Conservation (phyloP, 2,113 vertebrate genomes). For the Eleginops maclovinus region DNA sequence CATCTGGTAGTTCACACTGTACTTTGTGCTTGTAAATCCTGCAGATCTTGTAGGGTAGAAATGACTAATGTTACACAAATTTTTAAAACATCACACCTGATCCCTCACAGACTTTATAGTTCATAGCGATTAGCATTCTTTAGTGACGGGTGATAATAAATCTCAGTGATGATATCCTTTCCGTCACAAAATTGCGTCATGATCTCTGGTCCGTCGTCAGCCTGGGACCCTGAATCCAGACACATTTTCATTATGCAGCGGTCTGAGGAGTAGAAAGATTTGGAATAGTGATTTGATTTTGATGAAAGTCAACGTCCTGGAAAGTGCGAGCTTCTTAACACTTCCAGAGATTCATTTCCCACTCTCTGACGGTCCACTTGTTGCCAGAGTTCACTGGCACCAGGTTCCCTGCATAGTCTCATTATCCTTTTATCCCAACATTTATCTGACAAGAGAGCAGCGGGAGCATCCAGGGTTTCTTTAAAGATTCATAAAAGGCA, state of each 20-base stretch:
- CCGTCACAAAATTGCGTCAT: conserved; percentile 5
- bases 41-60: not conserved
- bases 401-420: conserved; percentile 82
- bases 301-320: conserved; percentile 17
- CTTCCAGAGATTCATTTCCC: too few relatives aligned
- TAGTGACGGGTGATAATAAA: not conserved
- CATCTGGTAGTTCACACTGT: not conserved
- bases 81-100: not conserved
- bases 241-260: conserved; percentile 14
- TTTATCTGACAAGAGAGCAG: conserved; percentile 96
- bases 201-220: conserved; percentile 1
- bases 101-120: not conserved
- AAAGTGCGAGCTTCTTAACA: not conserved
- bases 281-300: not conserved
- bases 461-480: conserved; percentile 88
- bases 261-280: not conserved
- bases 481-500: conserved; percentile 92
- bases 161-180: not conserved
- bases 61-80: not conserved
- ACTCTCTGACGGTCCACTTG: conserved; percentile 62
- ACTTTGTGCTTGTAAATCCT: not conserved
- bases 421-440: conserved; percentile 95
- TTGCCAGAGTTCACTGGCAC: conserved; percentile 80
- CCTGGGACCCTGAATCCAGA: not conserved
- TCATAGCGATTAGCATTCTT: not conserved